A percentile compares a stretch with the other conserved stretches of the same genome.
phyloP scores from a whole-genome alignment of 2,888 invertebrate species.

The Urechis unicinctus region DNA sequence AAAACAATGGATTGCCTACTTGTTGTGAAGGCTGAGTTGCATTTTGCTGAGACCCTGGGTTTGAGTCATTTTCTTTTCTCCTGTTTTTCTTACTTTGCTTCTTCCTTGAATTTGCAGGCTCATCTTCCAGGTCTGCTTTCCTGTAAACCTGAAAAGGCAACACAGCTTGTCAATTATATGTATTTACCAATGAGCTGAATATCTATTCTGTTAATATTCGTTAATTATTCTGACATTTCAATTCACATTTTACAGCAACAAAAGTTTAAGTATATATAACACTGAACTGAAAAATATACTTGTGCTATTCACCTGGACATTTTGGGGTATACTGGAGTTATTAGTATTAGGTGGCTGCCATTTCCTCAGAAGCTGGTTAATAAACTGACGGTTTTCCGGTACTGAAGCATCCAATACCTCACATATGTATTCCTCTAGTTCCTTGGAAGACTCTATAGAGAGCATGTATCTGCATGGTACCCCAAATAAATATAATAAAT shows the following conservation, averaged over 20 bases:
- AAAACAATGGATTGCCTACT: not conserved
- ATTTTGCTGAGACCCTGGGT: not conserved
- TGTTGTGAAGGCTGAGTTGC: too few species aligned
- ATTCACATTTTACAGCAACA: too few species aligned
- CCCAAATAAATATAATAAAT: not conserved
- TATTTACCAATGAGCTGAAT: too few species aligned
- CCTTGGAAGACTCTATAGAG: slow-evolving; percentile 65
- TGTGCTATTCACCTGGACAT: not conserved
- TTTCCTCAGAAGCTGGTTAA: slow-evolving; percentile 55
- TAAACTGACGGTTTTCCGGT: slow-evolving; percentile 60
- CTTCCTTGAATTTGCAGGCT: slow-evolving; percentile 1
- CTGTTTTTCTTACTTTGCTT: not conserved
- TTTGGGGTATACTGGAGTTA: not conserved
- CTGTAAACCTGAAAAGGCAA: slow-evolving; percentile 21
- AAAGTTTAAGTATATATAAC: too few species aligned
- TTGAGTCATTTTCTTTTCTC: not conserved
- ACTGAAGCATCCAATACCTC: slow-evolving; percentile 66
- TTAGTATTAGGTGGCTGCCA: slow-evolving; percentile 26
- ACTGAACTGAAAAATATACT: too few species aligned
- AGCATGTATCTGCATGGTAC: slow-evolving; percentile 61
- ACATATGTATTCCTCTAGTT: slow-evolving; percentile 71
- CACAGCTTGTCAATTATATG: not conserved
- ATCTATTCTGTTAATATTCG: too few species aligned
- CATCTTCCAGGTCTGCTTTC: slow-evolving; percentile 23
- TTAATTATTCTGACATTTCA: too few species aligned